Conservation (phyloP, 2,113 vertebrate genomes). For the Xenus cinereus region DNA sequence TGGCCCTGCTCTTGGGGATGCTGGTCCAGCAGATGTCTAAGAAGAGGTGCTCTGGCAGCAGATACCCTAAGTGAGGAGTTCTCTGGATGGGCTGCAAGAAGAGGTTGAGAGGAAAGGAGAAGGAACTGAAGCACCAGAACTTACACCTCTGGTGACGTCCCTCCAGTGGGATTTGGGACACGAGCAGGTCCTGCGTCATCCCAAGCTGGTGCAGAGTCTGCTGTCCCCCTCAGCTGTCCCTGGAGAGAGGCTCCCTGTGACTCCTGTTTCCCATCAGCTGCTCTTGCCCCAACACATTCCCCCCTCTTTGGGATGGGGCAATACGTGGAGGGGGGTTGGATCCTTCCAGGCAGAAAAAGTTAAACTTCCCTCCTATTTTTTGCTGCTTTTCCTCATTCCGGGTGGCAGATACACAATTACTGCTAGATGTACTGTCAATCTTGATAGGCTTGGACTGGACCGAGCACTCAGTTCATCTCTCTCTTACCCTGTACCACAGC, state of each 20-base stretch:
- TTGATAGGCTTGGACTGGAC: not conserved
- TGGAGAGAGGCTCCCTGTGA: not conserved
- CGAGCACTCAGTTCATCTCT: not conserved
- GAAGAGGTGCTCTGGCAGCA: not conserved
- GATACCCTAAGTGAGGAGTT: not conserved
- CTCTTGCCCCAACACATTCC: not conserved
- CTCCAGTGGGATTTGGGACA: not conserved
- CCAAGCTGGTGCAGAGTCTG: not conserved
- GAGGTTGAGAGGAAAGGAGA: not conserved
- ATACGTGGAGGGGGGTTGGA: rapidly evolving
- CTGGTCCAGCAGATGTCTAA: not conserved
- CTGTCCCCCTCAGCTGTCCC: not conserved
- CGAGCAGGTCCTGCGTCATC: not conserved
- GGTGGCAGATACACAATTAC: not conserved
- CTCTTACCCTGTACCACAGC: not conserved
- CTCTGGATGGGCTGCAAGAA: not conserved
- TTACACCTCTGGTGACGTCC: not conserved
- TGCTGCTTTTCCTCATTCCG: not conserved
- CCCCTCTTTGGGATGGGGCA: not conserved
- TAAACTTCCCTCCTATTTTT: not conserved
- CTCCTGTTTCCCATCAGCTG: not conserved
- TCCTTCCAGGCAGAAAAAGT: not conserved
- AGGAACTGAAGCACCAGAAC: not conserved
- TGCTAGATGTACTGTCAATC: not conserved
- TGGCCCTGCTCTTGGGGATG: not conserved